Base-by-base conservation (phyloP, 92 coral and sea anemone species). In the Siderastrea siderea region DNA sequence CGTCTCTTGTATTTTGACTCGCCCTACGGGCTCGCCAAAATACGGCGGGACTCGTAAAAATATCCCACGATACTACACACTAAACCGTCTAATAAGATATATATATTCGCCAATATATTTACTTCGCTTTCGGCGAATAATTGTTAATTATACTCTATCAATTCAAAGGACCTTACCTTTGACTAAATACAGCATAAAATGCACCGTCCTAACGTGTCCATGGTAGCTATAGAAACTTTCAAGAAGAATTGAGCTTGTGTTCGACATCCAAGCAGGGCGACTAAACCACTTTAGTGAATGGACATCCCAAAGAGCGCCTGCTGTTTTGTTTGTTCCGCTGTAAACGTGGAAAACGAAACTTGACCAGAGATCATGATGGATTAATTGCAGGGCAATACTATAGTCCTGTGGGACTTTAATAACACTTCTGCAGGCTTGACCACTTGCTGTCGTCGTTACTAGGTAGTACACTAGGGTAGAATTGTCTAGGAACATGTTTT, bases 331-430 rank as follows among this genome's bases (percentile, higher is more conserved):
- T 17, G 51, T 67, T 7, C 66, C 84, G 53, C 64, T 59, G 68
- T 85, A 85, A 9, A 67, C 71, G 68, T 77, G 75, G 8, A 80
- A 68, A 0, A 1, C 3, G 1, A 7, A 3, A 15, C 9, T 2
- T 5, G 15, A 52, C 12, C 2, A 1, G 4, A 81, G 19, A 4
- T 75, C 59, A 14, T 62, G 59, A 53, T 70, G n/a, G 13, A 88
- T 73, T 4, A 88, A 14, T 50, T 88, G 91, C 78, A 88, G 49
- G 1, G 75, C 91, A 53, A 88, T 59, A 12, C 16, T 73, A 17
- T 81, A 88, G 0, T 54, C 61, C 52, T 63, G 16, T 6, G 79
- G 68, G 47, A 66, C 70, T 81, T 57, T 62, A 44, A 88, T 74
- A 1, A 67, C n/a, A 15, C 51, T 71, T 8, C 82, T n/a, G 58